These are phyloP conservation scores for Siniperca obscura DNA, from an alignment of 2,797 vertebrate species.

Conservation along the genomic window DNA sequence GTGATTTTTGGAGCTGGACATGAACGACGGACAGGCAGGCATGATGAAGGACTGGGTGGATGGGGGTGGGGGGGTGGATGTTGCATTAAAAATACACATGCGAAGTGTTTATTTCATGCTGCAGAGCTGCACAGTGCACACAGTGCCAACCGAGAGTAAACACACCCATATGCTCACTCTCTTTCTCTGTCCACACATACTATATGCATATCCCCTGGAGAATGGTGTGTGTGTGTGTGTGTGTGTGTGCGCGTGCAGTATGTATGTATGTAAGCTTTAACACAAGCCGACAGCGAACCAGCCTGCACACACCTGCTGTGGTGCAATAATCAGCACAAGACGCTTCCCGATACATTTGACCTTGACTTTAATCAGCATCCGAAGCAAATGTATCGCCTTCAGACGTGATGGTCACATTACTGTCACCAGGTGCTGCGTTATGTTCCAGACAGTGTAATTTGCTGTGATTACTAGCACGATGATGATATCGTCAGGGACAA, in stretches of 20 bases:
- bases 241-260: slow-evolving; percentile 19
- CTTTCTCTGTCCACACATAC: slow-evolving; percentile 15
- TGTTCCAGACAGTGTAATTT: background rate
- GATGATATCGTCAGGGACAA: background rate
- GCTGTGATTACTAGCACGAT: background rate
- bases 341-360: slow-evolving; percentile 48
- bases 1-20: background rate
- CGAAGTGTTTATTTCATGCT: slow-evolving; percentile 49
- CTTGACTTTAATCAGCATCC: slow-evolving; percentile 60
- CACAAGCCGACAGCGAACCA: slow-evolving; percentile 34
- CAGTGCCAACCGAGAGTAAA: slow-evolving; percentile 42
- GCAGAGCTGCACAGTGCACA: slow-evolving; percentile 56
- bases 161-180: slow-evolving; percentile 46
- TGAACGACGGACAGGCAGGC: background rate
- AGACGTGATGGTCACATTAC: slow-evolving; percentile 1
- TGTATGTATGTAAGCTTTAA: slow-evolving; percentile 35
- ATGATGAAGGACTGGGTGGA: background rate
- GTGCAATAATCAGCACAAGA: slow-evolving; percentile 42
- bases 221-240: background rate
- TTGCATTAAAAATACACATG: slow-evolving; percentile 46
- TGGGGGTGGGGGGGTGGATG: background rate
- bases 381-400: slow-evolving; percentile 8
- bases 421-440: slow-evolving; percentile 19
- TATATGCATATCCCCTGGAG: background rate
- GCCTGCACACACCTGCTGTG: slow-evolving; percentile 40